Conservation (phyloP, 23 tunicate species). For the Corella eumyota region DNA sequence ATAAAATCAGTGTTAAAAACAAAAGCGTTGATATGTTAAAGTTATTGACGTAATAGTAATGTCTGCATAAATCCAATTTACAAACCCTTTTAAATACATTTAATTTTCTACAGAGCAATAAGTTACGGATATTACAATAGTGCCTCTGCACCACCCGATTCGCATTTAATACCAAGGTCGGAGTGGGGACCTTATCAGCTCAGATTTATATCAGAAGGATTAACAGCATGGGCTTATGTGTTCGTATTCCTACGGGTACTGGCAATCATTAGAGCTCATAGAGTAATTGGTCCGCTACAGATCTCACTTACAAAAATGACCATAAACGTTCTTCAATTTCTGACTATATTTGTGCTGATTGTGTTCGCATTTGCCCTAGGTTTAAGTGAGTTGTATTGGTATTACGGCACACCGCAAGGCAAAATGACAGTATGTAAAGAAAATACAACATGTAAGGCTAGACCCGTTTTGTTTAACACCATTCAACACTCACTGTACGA, state of each 20-base stretch:
- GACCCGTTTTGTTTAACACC: slow-evolving; percentile 7
- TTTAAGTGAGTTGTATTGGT: slow-evolving; percentile 64
- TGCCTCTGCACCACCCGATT: too few species aligned
- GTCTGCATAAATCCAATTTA: too few species aligned
- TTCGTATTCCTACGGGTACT: slow-evolving; percentile 45
- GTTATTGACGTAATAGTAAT: too few species aligned
- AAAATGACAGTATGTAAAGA: not conserved
- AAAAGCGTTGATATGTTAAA: too few species aligned
- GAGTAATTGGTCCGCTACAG: slow-evolving; percentile 69
- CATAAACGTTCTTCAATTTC: slow-evolving; percentile 61
- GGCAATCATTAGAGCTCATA: slow-evolving; percentile 25
- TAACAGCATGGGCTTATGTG: slow-evolving; percentile 57
- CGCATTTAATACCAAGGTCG: slow-evolving; percentile 3
- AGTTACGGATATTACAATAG: too few species aligned
- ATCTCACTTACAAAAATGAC: slow-evolving; percentile 66
- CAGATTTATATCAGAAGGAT: slow-evolving; percentile 34
- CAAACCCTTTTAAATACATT: too few species aligned
- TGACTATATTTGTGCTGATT: slow-evolving; percentile 42
- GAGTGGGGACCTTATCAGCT: slow-evolving; percentile 47
- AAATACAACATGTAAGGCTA: not conserved
- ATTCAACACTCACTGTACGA: slow-evolving; percentile 15
- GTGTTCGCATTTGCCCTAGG: slow-evolving; percentile 73
- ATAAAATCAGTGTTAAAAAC: too few species aligned
- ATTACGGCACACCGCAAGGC: slow-evolving; percentile 69
- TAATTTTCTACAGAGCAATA: too few species aligned